Evolutionary conservation across 2,888 invertebrate species (phyloP).

Genomic region (Ophion slaviceki): DNA sequence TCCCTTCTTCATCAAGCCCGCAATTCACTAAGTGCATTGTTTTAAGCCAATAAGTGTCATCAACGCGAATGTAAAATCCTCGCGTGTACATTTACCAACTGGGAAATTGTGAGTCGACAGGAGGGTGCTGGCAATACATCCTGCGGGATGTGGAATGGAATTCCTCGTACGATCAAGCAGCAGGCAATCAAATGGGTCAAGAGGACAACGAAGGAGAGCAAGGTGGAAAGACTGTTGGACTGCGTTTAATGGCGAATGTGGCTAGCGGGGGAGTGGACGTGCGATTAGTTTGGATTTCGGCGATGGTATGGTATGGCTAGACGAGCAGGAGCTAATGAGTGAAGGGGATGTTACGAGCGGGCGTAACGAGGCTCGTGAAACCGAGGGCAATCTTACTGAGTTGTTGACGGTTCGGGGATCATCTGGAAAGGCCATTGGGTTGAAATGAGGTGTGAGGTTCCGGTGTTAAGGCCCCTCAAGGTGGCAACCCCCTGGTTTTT

Average conservation of each 20-base stretch:
- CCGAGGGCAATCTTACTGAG: background rate
- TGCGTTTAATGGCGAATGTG: slow-evolving; percentile 1
- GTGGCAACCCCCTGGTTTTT: background rate
- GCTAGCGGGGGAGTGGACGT: background rate
- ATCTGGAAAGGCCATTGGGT: background rate
- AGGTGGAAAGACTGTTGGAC: background rate
- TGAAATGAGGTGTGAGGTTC: background rate
- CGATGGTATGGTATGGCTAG: background rate
- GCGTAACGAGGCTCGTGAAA: background rate
- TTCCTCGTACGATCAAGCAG: background rate
- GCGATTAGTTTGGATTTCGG: background rate
- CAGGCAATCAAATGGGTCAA: background rate
- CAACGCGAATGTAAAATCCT: background rate
- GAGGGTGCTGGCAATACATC: background rate
- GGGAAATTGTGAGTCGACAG: background rate
- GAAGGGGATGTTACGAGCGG: background rate
- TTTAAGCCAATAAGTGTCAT: background rate
- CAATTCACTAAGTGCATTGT: background rate
- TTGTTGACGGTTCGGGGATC: background rate
- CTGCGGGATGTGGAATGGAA: background rate
- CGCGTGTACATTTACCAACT: background rate
- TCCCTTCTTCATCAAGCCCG: background rate
- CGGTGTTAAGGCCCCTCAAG: background rate
- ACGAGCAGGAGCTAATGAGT: background rate
- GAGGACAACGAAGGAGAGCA: background rate